Evolutionary conservation across 2,113 vertebrate species (phyloP).

Genomic region (Pterocles burchelli): DNA sequence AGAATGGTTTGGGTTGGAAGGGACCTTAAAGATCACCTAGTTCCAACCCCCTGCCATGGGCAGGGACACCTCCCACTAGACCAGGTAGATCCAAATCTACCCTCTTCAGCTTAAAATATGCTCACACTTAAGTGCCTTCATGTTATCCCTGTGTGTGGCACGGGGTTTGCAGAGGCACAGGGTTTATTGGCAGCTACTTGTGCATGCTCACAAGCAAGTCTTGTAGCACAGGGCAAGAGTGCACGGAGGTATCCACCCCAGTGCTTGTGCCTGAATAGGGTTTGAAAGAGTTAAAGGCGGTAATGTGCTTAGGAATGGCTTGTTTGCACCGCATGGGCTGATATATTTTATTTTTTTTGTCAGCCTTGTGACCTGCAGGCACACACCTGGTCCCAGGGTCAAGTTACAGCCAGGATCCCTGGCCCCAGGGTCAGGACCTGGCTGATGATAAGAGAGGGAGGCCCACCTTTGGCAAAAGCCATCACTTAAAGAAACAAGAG

Average conservation of each 20-base stretch:
- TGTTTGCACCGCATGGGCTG: constrained; percentile 67
- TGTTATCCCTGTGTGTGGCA: neutral
- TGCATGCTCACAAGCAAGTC: neutral
- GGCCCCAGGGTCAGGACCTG: constrained; percentile 88
- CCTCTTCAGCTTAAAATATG: too few species aligned
- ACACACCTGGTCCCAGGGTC: constrained; percentile 94
- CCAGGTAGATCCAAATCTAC: too few species aligned
- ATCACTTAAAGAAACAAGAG: constrained; percentile 76
- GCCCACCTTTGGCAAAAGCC: constrained; percentile 74
- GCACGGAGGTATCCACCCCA: accelerated
- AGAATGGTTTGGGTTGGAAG: too few species aligned
- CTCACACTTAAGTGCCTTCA: neutral
- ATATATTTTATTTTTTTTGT: constrained; percentile 64
- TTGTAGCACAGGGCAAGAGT: accelerated
- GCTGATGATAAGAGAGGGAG: constrained; percentile 80
- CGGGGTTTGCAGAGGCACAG: accelerated
- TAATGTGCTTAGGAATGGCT: constrained; percentile 74
- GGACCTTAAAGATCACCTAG: too few species aligned
- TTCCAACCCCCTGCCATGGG: too few species aligned
- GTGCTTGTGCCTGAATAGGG: neutral
- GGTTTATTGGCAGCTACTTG: neutral
- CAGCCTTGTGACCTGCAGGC: constrained; percentile 89
- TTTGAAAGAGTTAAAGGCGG: constrained; percentile 82
- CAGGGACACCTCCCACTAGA: too few species aligned
- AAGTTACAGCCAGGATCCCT: constrained; percentile 87